Conservation (phyloP, 2,113 vertebrate species). For the Erinaceus europaeus region DNA sequence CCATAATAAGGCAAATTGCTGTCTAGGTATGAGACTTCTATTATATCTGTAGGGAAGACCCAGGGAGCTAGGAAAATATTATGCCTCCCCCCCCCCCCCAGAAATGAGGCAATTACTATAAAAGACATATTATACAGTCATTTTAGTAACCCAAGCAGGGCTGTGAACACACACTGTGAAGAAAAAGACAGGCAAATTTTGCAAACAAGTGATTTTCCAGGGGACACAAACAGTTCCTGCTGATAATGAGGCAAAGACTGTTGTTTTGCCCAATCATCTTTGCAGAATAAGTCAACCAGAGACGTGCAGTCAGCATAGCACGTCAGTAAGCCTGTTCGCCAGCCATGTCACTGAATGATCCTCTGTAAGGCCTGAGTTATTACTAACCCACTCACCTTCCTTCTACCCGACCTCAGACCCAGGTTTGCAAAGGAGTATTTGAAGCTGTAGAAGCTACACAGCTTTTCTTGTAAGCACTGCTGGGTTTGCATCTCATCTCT, state of each 20-base stretch:
- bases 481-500: background rate
- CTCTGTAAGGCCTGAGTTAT: too few relatives aligned
- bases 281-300: background rate
- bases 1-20: conserved; percentile 40
- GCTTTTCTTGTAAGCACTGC: background rate
- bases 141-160: conserved; percentile 31
- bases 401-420: rapidly evolving
- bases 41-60: conserved; percentile 17
- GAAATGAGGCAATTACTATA: conserved; percentile 49
- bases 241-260: background rate
- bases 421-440: background rate
- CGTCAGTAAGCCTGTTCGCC: background rate
- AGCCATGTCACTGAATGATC: background rate
- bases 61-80: conserved; percentile 29
- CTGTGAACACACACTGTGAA: conserved; percentile 5
- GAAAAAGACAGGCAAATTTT: conserved; percentile 53
- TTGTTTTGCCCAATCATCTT: background rate
- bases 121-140: conserved; percentile 44
- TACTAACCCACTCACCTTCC: too few relatives aligned
- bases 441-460: background rate
- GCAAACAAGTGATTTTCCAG: conserved; percentile 54
- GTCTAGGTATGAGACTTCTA: background rate
- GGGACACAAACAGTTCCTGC: background rate
- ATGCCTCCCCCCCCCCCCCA: background rate
- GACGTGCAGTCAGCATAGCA: background rate